Conservation (phyloP, 2,888 invertebrate species). For the Eubasilissa splendida region DNA sequence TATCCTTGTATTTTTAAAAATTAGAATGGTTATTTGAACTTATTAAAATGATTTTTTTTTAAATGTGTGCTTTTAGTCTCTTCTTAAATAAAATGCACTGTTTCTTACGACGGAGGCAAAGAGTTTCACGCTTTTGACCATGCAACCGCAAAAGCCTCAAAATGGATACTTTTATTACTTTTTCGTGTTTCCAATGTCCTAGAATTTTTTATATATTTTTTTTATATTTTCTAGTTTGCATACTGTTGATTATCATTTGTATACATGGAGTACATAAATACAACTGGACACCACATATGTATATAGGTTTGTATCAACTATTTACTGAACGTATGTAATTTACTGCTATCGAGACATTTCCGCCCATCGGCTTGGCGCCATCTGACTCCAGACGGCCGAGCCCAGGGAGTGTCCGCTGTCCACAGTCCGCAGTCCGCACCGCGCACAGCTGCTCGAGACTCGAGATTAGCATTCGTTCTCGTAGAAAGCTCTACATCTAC, state of each 20-base stretch:
- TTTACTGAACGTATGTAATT: conserved; percentile 29
- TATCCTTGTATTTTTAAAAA: too few relatives aligned
- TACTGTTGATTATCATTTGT: not conserved
- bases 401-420: not conserved
- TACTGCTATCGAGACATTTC: conserved; percentile 19
- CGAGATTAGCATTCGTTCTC: conserved; percentile 12
- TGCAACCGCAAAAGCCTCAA: too few relatives aligned
- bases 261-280: not conserved
- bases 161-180: too few relatives aligned
- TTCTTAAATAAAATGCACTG: too few relatives aligned
- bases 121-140: too few relatives aligned
- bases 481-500: conserved; percentile 3
- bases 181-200: too few relatives aligned
- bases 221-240: too few relatives aligned
- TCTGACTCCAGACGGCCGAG: not conserved
- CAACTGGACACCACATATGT: not conserved
- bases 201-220: too few relatives aligned
- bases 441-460: not conserved
- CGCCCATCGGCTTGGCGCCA: conserved; percentile 25
- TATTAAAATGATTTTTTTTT: too few relatives aligned
- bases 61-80: too few relatives aligned
- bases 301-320: not conserved
- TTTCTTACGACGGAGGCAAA: too few relatives aligned
- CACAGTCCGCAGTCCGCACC: not conserved
- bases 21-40: too few relatives aligned